These are phyloP conservation scores for Ia io DNA, from an alignment of 2,113 vertebrate genomes.

Conservation along the genomic window DNA sequence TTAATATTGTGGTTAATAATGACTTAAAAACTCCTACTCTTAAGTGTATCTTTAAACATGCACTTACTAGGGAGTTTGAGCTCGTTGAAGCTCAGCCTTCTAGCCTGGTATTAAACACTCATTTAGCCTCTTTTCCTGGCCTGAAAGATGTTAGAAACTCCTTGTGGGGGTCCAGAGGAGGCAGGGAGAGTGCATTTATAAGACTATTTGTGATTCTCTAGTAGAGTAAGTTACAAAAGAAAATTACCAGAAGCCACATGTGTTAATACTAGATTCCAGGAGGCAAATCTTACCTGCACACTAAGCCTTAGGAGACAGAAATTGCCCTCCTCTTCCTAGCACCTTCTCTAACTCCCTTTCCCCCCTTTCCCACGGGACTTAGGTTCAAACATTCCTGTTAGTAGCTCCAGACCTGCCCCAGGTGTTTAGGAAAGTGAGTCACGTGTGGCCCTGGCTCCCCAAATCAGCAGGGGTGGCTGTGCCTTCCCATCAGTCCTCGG, in stretches of 20 bases:
- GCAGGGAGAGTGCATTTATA: background rate
- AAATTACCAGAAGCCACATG: background rate
- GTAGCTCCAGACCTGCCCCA: background rate
- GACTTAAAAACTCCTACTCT: constrained; percentile 9
- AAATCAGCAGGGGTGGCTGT: background rate
- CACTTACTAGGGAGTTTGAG: background rate
- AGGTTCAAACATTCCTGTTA: background rate
- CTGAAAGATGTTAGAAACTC: background rate
- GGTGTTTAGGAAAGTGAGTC: background rate
- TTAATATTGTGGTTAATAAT: background rate
- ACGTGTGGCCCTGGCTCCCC: background rate
- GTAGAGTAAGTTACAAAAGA: background rate
- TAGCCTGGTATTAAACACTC: background rate
- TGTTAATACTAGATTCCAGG: background rate
- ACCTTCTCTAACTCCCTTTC: background rate
- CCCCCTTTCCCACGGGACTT: background rate
- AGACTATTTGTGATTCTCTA: background rate
- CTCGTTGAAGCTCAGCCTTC: background rate
- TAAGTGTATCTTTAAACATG: background rate
- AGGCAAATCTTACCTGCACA: background rate
- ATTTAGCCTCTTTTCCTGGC: background rate
- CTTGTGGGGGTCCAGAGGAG: background rate
- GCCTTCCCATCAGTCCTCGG: background rate
- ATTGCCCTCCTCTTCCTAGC: background rate
- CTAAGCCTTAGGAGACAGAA: background rate